Percentiles rank a stretch among this genome's conserved stretches.
Conservation (phyloP, 2,888 invertebrate genomes). For the Smittia aterrima region DNA sequence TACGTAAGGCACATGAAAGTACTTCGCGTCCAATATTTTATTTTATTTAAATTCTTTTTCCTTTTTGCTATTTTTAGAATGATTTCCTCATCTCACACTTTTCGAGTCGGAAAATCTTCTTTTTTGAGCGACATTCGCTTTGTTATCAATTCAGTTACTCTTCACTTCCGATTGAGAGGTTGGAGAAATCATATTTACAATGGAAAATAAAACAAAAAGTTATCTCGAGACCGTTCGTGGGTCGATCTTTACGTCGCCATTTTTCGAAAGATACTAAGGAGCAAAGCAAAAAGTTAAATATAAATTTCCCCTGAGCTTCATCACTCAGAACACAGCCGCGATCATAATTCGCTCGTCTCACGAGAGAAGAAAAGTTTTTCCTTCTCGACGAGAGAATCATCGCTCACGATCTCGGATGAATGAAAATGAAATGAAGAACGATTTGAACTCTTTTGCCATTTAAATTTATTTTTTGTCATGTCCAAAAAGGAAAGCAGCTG, state of each 20-base stretch:
- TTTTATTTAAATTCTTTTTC: background rate
- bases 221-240: background rate
- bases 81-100: background rate
- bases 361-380: slow-evolving; percentile 11
- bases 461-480: background rate
- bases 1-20: slow-evolving; percentile 7
- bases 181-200: slow-evolving; percentile 4
- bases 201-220: background rate
- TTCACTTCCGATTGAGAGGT: background rate
- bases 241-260: slow-evolving; percentile 34
- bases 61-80: background rate
- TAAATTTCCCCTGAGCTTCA: slow-evolving; percentile 40
- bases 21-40: slow-evolving; percentile 3
- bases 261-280: slow-evolving; percentile 38
- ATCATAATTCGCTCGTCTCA: slow-evolving; percentile 22
- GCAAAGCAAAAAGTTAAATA: slow-evolving; percentile 35
- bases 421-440: background rate
- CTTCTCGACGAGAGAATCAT: background rate
- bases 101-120: background rate
- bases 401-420: background rate
- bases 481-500: background rate
- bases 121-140: background rate
- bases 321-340: background rate
- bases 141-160: background rate
- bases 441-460: background rate